These are phyloP conservation scores for Silurus aristotelis DNA, from an alignment of 2,797 vertebrate species.

Conservation along the genomic window DNA sequence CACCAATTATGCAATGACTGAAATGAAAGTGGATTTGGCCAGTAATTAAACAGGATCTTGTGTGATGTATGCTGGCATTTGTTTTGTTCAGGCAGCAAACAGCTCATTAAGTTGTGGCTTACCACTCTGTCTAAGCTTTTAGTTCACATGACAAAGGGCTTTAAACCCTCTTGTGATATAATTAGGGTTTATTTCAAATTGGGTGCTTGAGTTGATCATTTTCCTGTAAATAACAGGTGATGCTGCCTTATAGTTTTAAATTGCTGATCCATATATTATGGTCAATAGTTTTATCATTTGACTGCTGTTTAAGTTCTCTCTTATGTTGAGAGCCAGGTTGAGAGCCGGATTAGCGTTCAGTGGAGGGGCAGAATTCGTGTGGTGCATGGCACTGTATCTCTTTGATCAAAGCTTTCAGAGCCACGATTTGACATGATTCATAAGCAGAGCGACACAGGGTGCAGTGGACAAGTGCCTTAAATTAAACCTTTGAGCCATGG, in stretches of 20 bases:
- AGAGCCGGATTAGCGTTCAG: constrained; percentile 47
- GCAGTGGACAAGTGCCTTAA: constrained; percentile 23
- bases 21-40: constrained; percentile 33
- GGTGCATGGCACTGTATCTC: constrained; percentile 39
- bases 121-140: constrained; percentile 8
- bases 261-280: constrained; percentile 56
- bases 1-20: constrained; percentile 7
- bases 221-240: constrained; percentile 47
- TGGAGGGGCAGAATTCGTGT: constrained; percentile 34
- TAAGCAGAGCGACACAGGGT: constrained; percentile 37
- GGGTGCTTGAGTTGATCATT: constrained; percentile 34
- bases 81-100: constrained; percentile 23
- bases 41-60: constrained; percentile 35
- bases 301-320: constrained; percentile 27
- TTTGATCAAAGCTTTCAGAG: constrained; percentile 57
- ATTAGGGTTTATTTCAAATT: constrained; percentile 54
- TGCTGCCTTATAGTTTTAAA: constrained; percentile 56
- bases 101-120: constrained; percentile 34
- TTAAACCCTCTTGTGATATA: constrained; percentile 43
- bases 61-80: constrained; percentile 34
- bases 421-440: constrained; percentile 49
- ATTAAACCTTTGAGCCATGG: constrained; percentile 35
- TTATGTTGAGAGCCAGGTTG: constrained; percentile 33
- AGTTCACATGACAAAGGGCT: constrained; percentile 55
- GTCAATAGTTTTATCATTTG: constrained; percentile 43